A percentile compares a stretch with the other conserved stretches of the same genome.
Conservation (phyloP, 2,888 invertebrate genomes). For the Pristionchus maxplancki region DNA sequence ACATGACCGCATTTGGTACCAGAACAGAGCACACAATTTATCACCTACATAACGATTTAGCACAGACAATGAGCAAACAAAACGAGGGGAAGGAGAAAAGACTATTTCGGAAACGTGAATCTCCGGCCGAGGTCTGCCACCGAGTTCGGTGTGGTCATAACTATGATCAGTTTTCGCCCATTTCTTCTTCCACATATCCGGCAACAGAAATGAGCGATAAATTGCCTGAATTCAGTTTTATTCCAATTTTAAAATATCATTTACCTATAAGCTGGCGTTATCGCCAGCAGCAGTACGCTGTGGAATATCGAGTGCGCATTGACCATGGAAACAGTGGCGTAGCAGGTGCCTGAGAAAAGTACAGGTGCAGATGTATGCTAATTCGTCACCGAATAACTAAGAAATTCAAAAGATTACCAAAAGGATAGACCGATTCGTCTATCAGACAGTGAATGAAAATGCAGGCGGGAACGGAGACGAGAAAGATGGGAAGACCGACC, state of each 20-base stretch:
- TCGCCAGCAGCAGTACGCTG: neutral
- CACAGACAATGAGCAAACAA: too few species aligned
- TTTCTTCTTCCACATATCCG: too few species aligned
- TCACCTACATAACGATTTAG: too few species aligned
- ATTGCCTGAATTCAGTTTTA: neutral
- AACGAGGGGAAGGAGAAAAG: too few species aligned
- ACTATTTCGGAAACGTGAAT: too few species aligned
- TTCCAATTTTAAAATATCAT: neutral
- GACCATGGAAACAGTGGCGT: neutral
- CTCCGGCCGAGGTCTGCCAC: too few species aligned
- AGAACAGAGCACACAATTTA: too few species aligned
- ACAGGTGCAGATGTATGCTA: neutral
- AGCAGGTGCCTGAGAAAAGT: neutral
- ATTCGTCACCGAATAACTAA: too few species aligned
- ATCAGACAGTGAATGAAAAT: neutral
- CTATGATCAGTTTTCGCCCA: too few species aligned
- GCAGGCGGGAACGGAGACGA: neutral
- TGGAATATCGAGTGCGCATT: neutral
- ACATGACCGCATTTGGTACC: too few species aligned
- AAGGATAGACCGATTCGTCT: neutral
- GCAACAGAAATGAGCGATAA: neutral
- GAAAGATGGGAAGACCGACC: neutral
- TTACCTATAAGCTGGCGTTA: neutral
- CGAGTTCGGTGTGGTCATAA: too few species aligned
- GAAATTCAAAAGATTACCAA: neutral